Evolutionary conservation across 1,140 invertebrate genomes (phyloP).

Genomic region (Vollenhovia emeryi): DNA sequence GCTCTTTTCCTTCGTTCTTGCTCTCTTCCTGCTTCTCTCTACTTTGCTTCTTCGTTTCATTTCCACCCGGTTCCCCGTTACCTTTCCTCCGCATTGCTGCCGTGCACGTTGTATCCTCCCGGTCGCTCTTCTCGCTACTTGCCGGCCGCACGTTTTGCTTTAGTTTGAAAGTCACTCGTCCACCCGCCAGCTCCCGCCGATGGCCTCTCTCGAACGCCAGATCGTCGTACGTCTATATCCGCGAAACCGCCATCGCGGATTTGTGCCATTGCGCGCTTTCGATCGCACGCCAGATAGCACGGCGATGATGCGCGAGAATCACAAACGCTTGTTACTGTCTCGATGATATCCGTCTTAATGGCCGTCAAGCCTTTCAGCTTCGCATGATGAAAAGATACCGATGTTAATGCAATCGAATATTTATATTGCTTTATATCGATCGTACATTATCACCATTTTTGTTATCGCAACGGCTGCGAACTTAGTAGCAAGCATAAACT

Average conservation of each 20-base stretch:
- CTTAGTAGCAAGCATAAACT: conserved; percentile 11
- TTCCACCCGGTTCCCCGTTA: conserved; percentile 53
- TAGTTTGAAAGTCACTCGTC: conserved; percentile 65
- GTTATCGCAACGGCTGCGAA: background rate
- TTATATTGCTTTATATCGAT: background rate
- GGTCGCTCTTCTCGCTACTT: conserved; percentile 38
- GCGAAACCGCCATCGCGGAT: conserved; percentile 36
- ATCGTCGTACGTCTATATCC: conserved; percentile 61
- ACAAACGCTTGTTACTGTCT: conserved; percentile 25
- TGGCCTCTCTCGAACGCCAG: conserved; percentile 5
- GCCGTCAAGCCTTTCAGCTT: background rate
- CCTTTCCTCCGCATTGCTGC: conserved; percentile 77
- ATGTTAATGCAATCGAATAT: conserved; percentile 31
- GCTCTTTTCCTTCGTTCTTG: conserved; percentile 55
- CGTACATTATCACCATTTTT: background rate
- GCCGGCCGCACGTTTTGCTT: conserved; percentile 55
- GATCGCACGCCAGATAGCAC: conserved; percentile 41
- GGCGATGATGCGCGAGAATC: conserved; percentile 12
- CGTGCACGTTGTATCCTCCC: conserved; percentile 63
- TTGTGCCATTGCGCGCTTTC: conserved; percentile 14
- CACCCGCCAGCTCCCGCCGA: conserved; percentile 39
- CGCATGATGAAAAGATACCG: background rate
- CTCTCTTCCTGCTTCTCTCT: conserved; percentile 27
- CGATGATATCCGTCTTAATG: conserved; percentile 4
- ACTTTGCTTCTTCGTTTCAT: conserved; percentile 62